Conservation (phyloP, 2,888 invertebrate species). For the Andrena trimmerana region DNA sequence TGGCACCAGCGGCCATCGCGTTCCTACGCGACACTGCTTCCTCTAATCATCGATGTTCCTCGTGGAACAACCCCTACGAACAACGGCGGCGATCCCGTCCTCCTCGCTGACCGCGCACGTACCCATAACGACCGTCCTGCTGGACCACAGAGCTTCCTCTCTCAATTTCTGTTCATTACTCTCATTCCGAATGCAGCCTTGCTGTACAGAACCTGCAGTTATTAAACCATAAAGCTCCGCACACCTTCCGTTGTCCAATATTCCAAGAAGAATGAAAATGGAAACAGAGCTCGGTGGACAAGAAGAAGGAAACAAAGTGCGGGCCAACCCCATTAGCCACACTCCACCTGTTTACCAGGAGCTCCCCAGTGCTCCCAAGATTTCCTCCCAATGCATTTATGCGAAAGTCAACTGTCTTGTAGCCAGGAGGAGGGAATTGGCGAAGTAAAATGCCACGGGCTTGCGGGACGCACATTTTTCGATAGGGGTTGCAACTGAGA, state of each 20-base stretch:
- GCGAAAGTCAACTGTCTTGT: constrained; percentile 46
- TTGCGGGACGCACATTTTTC: constrained; percentile 50
- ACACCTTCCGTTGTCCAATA: background rate
- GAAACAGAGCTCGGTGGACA: background rate
- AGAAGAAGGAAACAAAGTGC: background rate
- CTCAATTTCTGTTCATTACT: background rate
- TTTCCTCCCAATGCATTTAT: constrained; percentile 58
- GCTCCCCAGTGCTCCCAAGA: constrained; percentile 13
- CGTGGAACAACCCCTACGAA: background rate
- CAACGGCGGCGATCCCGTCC: background rate
- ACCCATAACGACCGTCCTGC: background rate
- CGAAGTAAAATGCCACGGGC: constrained; percentile 48
- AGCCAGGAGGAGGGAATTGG: constrained; percentile 58
- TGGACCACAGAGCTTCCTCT: background rate
- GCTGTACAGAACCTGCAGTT: background rate
- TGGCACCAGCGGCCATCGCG: constrained; percentile 60
- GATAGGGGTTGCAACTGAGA: constrained; percentile 63
- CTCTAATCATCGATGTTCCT: constrained; percentile 35
- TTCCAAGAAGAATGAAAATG: background rate
- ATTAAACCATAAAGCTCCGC: background rate
- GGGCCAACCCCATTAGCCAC: background rate
- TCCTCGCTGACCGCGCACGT: background rate
- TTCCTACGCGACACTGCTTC: constrained; percentile 26
- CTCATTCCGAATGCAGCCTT: too few species aligned
- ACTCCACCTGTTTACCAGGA: constrained; percentile 16